Percentiles rank a stretch among this genome's conserved stretches.
phyloP scores from a whole-genome alignment of 1,140 invertebrate genomes.

The Spodoptera litura region DNA sequence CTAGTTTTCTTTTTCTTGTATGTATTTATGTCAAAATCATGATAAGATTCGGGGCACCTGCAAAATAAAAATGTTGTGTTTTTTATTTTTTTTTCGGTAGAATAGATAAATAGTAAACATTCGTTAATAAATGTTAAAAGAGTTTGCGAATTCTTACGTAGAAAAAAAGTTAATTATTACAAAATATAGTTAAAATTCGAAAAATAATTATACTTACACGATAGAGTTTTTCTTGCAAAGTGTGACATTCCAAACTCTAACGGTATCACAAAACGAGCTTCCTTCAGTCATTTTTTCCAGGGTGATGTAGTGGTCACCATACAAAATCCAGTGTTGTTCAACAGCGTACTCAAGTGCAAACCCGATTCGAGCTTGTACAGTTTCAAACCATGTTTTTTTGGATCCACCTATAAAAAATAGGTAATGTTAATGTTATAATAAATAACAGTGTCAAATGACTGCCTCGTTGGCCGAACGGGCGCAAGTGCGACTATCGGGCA shows the following conservation, averaged over 20 bases:
- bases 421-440: background rate
- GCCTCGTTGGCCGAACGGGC: no score
- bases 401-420: constrained; percentile 46
- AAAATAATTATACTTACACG: constrained; percentile 59
- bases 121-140: no score
- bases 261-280: constrained; percentile 67
- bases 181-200: no score
- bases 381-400: constrained; percentile 54
- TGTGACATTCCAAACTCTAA: constrained; percentile 63
- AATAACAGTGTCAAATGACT: background rate
- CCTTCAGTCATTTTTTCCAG: constrained; percentile 59
- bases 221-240: constrained; percentile 61
- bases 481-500: no score
- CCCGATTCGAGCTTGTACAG: constrained; percentile 57
- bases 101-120: no score
- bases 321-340: constrained; percentile 58
- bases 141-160: no score
- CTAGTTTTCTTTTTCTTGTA: no score
- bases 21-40: constrained; percentile 9
- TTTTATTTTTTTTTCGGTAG: no score
- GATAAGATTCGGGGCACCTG: constrained; percentile 24
- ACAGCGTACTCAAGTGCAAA: constrained; percentile 67
- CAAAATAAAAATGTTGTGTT: background rate
- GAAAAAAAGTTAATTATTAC: no score
- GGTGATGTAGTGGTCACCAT: constrained; percentile 67